phyloP scores from a whole-genome alignment of 2,797 vertebrate genomes.

The Pelodytes ibericus region DNA sequence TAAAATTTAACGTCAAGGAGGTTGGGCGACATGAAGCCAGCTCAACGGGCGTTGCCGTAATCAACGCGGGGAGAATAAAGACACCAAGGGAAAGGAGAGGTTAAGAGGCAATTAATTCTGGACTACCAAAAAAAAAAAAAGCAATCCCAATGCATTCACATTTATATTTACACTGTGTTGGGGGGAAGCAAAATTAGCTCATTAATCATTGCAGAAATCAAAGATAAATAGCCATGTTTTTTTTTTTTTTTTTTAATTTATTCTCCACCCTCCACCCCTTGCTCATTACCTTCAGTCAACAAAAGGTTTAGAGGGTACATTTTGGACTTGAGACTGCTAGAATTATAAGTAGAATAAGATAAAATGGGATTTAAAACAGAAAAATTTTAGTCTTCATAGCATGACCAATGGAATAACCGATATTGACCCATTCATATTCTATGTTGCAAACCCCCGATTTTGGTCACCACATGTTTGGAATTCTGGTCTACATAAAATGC shows the following conservation, averaged over 20 bases:
- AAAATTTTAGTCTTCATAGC: too few species aligned
- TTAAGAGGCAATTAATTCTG: constrained; percentile 65
- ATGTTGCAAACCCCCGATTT: too few species aligned
- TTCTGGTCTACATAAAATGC: too few species aligned
- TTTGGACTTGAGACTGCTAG: too few species aligned
- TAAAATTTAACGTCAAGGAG: constrained; percentile 64
- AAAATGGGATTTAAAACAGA: too few species aligned
- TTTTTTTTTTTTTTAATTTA: background rate
- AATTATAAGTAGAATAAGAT: too few species aligned
- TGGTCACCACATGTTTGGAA: too few species aligned
- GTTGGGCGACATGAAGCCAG: constrained; percentile 52
- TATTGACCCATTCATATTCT: too few species aligned
- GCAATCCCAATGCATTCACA: constrained; percentile 59
- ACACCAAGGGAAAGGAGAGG: constrained; percentile 54
- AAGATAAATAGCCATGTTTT: constrained; percentile 65
- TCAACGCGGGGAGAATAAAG: constrained; percentile 49
- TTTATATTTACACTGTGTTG: constrained; percentile 63
- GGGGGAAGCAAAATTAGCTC: constrained; percentile 64
- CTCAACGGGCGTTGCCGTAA: constrained; percentile 65
- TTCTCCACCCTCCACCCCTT: background rate
- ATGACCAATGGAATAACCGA: too few species aligned
- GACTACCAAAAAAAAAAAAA: constrained; percentile 56
- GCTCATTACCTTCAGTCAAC: too few species aligned
- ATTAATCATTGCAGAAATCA: constrained; percentile 70
- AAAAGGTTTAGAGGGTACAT: too few species aligned